Percentiles rank a stretch among this genome's conserved stretches.
Conservation (phyloP, 1,140 invertebrate species). For the Bombyx mori region ASM3026992v2 NC_085118.1:10828501-10829000, state of each 20-base stretch:
- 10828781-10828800: slow-evolving; percentile 97
- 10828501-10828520: slow-evolving; percentile 98
- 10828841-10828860: slow-evolving; percentile 98
- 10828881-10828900: slow-evolving; percentile 99
- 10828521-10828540: slow-evolving; percentile 99
- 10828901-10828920: slow-evolving; percentile 89
- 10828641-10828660: slow-evolving; percentile 63
- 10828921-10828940: slow-evolving; percentile 3
- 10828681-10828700: background rate
- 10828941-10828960: background rate
- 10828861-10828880: slow-evolving; percentile 97
- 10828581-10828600: slow-evolving; percentile 1
- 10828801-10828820: slow-evolving; percentile 99
- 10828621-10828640: slow-evolving; percentile 68
- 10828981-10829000: slow-evolving; percentile 92
- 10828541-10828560: slow-evolving; percentile 99
- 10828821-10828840: slow-evolving; percentile 98
- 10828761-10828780: slow-evolving; percentile 99
- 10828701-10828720: too few relatives aligned
- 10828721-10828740: slow-evolving; percentile 39
- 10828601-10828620: slow-evolving; percentile 31
- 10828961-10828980: slow-evolving; percentile 4
- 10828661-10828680: slow-evolving; percentile 33
- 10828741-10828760: slow-evolving; percentile 90
- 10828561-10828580: slow-evolving; percentile 76